Percentiles rank a stretch among this genome's conserved stretches.
Conservation (phyloP, 2,113 vertebrate genomes). For the Scalopus aquaticus region DNA sequence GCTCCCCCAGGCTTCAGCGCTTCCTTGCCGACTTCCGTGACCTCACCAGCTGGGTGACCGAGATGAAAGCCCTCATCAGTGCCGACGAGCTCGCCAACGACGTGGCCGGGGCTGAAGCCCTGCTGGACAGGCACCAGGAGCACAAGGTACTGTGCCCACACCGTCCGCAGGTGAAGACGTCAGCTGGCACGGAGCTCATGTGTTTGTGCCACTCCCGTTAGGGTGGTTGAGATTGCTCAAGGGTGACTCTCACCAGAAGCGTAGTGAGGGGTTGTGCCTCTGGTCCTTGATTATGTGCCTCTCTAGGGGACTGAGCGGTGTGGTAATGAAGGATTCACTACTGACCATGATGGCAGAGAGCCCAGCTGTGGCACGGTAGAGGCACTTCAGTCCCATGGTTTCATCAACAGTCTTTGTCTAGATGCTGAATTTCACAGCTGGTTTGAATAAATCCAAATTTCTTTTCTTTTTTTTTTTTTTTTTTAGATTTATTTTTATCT, state of each 20-base stretch:
- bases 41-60: conserved; percentile 99
- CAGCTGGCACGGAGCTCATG: not conserved
- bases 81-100: conserved; percentile 98
- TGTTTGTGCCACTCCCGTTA: accelerated
- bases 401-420: not conserved
- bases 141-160: conserved; percentile 89
- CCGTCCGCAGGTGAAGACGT: not conserved
- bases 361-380: not conserved
- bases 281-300: not conserved
- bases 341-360: not conserved
- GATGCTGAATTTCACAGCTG: not conserved
- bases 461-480: too few relatives aligned
- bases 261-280: not conserved
- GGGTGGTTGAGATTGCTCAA: not conserved
- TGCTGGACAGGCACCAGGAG: conserved; percentile 97
- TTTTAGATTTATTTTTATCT: too few relatives aligned
- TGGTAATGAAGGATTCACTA: not conserved
- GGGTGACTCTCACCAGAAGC: not conserved
- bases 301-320: not conserved
- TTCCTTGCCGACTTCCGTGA: conserved; percentile 98
- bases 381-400: accelerated
- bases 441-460: not conserved
- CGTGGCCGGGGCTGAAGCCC: conserved; percentile 96
- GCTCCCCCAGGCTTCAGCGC: conserved; percentile 91
- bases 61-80: conserved; percentile 99